These are phyloP conservation scores for Microcebus murinus DNA, from an alignment of 2,113 vertebrate genomes.

Conservation along the genomic window DNA sequence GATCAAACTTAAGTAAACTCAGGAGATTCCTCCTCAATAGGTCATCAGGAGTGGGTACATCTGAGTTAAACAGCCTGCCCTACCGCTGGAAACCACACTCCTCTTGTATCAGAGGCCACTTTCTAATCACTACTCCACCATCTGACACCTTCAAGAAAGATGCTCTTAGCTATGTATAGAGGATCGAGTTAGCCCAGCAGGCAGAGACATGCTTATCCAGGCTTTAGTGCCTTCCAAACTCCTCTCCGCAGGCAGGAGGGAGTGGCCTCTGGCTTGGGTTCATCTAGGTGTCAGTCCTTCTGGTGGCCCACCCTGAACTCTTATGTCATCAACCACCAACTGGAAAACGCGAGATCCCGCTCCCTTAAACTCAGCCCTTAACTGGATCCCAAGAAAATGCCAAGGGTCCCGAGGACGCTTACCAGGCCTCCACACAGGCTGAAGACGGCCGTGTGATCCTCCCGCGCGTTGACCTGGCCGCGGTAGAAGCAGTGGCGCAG, in stretches of 20 bases:
- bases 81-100: background rate
- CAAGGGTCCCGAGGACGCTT: constrained; percentile 79
- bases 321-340: background rate
- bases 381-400: background rate
- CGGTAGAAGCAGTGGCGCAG: constrained; percentile 96
- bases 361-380: background rate
- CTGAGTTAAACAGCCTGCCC: background rate
- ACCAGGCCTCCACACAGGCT: constrained; percentile 97
- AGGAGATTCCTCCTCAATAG: background rate
- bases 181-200: background rate
- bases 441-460: constrained; percentile 89
- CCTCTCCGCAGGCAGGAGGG: background rate
- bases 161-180: background rate
- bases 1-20: background rate
- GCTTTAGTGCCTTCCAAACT: background rate
- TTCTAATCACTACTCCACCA: too few species aligned
- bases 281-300: background rate
- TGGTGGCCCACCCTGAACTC: background rate
- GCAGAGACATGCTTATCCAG: background rate
- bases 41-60: background rate
- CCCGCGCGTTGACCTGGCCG: constrained; percentile 92
- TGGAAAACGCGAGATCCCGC: background rate
- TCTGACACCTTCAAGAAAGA: background rate
- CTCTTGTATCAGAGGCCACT: background rate
- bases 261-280: background rate